Evolutionary conservation across 1,140 invertebrate species (phyloP).

Genomic region (Neodiprion fabricii): DNA sequence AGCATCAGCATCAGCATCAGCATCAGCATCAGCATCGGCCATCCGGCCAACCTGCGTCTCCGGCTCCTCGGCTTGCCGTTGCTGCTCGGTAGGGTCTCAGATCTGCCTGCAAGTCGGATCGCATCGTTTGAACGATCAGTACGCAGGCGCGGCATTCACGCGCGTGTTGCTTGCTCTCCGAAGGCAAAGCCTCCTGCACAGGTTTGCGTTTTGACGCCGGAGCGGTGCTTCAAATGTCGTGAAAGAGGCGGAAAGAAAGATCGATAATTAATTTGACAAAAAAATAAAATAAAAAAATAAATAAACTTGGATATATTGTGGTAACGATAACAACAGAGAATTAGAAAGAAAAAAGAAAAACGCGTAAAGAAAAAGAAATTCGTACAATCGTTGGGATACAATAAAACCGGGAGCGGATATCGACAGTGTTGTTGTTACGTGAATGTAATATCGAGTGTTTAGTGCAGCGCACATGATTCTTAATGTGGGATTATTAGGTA

Average conservation of each 20-base stretch:
- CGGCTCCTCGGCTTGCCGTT: neutral
- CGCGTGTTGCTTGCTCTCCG: slow-evolving; percentile 6
- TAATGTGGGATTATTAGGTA: neutral
- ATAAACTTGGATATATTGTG: neutral
- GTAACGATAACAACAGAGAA: too few relatives aligned
- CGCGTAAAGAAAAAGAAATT: too few relatives aligned
- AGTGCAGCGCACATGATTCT: neutral
- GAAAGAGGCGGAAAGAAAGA: neutral
- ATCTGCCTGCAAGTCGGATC: neutral
- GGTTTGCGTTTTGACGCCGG: neutral
- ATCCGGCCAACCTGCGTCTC: neutral
- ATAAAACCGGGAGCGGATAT: neutral
- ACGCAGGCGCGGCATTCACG: slow-evolving; percentile 2
- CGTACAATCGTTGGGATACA: too few relatives aligned
- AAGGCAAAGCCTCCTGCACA: neutral
- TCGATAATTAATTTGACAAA: neutral
- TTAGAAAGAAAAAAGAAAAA: too few relatives aligned
- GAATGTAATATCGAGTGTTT: neutral
- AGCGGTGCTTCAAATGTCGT: slow-evolving; percentile 7
- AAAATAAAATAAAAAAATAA: neutral
- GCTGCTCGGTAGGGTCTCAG: neutral
- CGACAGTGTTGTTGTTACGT: neutral
- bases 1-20: neutral
- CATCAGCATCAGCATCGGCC: neutral
- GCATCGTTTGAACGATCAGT: neutral